Evolutionary conservation across 2,113 vertebrate species (phyloP).

Genomic region (Peromyscus polionotus): DNA sequence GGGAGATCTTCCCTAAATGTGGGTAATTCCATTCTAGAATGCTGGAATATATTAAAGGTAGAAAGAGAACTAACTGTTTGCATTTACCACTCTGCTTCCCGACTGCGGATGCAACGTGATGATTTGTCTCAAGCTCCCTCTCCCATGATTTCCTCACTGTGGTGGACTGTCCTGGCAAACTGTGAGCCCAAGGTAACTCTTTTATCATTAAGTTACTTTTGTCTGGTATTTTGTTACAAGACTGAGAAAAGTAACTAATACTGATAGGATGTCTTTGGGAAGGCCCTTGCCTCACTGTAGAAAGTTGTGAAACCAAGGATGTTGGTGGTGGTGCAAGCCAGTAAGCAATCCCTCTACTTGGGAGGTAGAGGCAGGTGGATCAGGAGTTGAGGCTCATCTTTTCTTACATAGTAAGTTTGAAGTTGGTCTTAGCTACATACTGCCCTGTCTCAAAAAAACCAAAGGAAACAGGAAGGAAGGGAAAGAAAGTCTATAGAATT

Average conservation of each 20-base stretch:
- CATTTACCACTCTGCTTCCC: not conserved
- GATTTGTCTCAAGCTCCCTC: not conserved
- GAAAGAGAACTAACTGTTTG: too few species aligned
- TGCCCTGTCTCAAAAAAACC: not conserved
- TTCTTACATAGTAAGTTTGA: not conserved
- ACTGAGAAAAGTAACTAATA: not conserved
- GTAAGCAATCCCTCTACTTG: not conserved
- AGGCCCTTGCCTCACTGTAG: not conserved
- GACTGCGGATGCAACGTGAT: too few species aligned
- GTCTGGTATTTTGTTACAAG: not conserved
- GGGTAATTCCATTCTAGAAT: not conserved
- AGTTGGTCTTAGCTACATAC: not conserved
- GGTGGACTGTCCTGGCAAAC: too few species aligned
- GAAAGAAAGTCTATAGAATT: not conserved
- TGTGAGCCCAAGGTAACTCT: not conserved
- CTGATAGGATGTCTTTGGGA: not conserved
- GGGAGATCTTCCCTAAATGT: too few species aligned
- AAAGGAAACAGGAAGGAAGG: too few species aligned
- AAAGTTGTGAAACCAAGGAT: not conserved
- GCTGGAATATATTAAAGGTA: not conserved
- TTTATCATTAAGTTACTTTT: not conserved
- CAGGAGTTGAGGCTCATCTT: not conserved
- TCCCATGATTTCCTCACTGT: not conserved
- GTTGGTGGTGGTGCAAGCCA: accelerated
- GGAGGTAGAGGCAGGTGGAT: not conserved